phyloP scores from a whole-genome alignment of 2,888 invertebrate species.

The Griposia aprilina region DNA sequence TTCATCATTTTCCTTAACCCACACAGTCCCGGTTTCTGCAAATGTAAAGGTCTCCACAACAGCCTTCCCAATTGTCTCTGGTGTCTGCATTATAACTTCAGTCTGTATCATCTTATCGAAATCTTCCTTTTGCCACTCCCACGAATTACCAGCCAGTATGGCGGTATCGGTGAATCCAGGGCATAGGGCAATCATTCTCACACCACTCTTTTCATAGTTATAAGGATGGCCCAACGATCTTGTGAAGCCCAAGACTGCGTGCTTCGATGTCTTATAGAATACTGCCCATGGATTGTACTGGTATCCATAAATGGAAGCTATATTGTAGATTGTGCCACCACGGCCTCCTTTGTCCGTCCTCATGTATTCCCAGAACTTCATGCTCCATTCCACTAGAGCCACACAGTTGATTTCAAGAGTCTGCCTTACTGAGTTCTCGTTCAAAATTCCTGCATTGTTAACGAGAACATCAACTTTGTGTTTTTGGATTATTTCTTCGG shows the following conservation, averaged over 20 bases:
- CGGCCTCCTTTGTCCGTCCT: constrained; percentile 87
- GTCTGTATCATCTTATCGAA: constrained; percentile 50
- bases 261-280: constrained; percentile 68
- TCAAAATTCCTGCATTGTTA: constrained; percentile 81
- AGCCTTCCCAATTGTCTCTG: constrained; percentile 60
- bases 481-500: constrained; percentile 68
- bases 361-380: constrained; percentile 89
- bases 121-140: constrained; percentile 42
- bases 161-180: constrained; percentile 86
- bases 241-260: constrained; percentile 86
- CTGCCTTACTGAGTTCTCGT: constrained; percentile 65
- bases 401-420: constrained; percentile 76
- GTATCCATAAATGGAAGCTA: constrained; percentile 90
- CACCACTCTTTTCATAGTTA: constrained; percentile 83
- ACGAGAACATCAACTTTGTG: constrained; percentile 82
- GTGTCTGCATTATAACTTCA: constrained; percentile 60
- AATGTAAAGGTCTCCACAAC: constrained; percentile 50
- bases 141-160: constrained; percentile 57
- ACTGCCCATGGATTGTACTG: constrained; percentile 41
- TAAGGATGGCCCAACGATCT: constrained; percentile 81
- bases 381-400: constrained; percentile 76
- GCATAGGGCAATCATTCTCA: constrained; percentile 86
- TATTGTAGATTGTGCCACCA: constrained; percentile 91
- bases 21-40: constrained; percentile 56
- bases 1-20: constrained; percentile 45